These are phyloP conservation scores for Melikaiella ostensackeni DNA, from an alignment of 2,888 invertebrate genomes.

Conservation along the genomic window DNA sequence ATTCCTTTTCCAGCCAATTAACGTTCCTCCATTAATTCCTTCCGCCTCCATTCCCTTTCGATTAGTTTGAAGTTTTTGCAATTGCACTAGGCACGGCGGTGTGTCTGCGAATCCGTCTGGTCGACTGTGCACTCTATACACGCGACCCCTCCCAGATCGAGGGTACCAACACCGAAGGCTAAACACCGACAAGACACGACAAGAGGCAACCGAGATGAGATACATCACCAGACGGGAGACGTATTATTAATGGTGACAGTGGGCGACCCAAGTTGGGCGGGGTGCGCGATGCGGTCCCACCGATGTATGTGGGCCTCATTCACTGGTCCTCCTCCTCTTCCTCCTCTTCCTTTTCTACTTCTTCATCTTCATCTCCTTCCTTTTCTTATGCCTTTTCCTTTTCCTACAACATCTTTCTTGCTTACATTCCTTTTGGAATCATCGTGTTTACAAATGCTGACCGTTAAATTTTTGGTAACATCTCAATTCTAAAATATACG, in stretches of 20 bases:
- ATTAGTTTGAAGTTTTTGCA: conserved; percentile 31
- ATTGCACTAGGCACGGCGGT: conserved; percentile 19
- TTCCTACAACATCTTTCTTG: conserved; percentile 17
- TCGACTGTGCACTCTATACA: neutral
- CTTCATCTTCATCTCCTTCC: conserved; percentile 55
- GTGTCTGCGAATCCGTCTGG: conserved; percentile 49
- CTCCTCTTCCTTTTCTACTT: conserved; percentile 54
- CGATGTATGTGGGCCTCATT: conserved; percentile 59
- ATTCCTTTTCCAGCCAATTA: conserved; percentile 12
- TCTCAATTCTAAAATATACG: no score
- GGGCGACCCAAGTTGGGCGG: conserved; percentile 77
- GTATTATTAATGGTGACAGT: conserved; percentile 78
- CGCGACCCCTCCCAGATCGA: conserved; percentile 56
- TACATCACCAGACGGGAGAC: conserved; percentile 77
- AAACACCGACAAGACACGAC: conserved; percentile 59
- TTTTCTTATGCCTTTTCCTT: conserved; percentile 33
- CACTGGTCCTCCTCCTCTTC: conserved; percentile 60
- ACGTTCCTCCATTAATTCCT: conserved; percentile 29
- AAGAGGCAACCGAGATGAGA: conserved; percentile 69
- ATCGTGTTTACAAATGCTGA: no score
- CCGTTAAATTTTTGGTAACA: no score
- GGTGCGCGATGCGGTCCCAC: conserved; percentile 68
- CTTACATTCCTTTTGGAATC: neutral
- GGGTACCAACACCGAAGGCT: conserved; percentile 62
- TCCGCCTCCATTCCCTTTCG: conserved; percentile 29